These are phyloP conservation scores for Stichopus horrens DNA, from an alignment of 53 echinoderm and acorn worm genomes.

Conservation along the genomic window DNA sequence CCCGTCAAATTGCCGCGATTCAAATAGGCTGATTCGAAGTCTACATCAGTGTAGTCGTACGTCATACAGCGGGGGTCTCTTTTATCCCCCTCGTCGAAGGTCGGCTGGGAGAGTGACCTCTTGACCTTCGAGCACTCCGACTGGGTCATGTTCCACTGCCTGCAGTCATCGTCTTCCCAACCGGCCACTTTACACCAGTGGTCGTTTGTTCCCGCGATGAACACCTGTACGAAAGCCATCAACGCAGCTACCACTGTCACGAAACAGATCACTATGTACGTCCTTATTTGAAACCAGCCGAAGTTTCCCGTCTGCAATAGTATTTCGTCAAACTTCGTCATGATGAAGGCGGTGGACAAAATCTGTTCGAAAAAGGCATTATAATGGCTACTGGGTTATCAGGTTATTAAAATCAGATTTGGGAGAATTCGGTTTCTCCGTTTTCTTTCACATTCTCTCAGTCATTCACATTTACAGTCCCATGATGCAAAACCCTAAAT, in stretches of 20 bases:
- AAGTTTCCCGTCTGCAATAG: conserved; percentile 13
- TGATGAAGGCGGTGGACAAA: background rate
- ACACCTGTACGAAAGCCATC: conserved; percentile 37
- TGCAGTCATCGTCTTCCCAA: conserved; percentile 26
- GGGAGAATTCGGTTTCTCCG: too few relatives aligned
- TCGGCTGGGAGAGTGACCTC: background rate
- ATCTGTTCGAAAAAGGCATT: too few relatives aligned
- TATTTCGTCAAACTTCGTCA: conserved; percentile 38
- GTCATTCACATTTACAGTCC: too few relatives aligned
- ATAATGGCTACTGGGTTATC: too few relatives aligned
- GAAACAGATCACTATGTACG: conserved; percentile 6
- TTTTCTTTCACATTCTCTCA: too few relatives aligned
- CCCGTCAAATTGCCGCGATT: background rate
- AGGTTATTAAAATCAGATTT: too few relatives aligned
- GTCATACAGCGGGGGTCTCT: conserved; percentile 6
- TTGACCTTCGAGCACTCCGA: background rate
- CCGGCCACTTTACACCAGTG: conserved; percentile 37
- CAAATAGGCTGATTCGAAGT: background rate
- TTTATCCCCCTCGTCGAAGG: background rate
- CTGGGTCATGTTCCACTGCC: background rate
- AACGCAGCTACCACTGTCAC: background rate
- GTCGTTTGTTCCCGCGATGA: conserved; percentile 41
- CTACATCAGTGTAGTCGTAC: conserved; percentile 21
- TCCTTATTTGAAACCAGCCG: conserved; percentile 17
- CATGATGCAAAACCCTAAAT: too few relatives aligned